Percentiles rank a stretch among this genome's conserved stretches.
These are phyloP conservation scores for Alviniconcha marisindica DNA, from an alignment of 1,140 invertebrate species.

Conservation along the genomic window DNA sequence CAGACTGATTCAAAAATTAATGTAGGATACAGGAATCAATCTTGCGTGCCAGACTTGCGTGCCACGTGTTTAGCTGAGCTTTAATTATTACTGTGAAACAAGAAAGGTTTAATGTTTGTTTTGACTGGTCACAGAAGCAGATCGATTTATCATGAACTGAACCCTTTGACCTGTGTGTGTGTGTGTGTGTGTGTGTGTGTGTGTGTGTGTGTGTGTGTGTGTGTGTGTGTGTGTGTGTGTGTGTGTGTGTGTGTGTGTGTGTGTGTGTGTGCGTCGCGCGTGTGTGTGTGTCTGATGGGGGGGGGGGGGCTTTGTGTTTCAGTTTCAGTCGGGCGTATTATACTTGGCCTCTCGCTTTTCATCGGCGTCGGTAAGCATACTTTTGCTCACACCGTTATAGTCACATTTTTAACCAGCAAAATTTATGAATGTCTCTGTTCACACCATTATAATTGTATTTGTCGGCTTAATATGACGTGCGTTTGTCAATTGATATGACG, in stretches of 20 bases:
- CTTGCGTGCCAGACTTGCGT: neutral
- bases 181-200: neutral
- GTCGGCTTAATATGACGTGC: no score
- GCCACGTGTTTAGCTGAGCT: neutral
- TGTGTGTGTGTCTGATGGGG: neutral
- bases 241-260: slow-evolving; percentile 19
- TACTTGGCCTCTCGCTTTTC: neutral
- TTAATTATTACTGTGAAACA: neutral
- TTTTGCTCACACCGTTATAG: neutral
- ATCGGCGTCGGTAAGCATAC: neutral
- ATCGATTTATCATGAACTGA: neutral
- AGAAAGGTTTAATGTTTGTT: neutral
- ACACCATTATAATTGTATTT: neutral
- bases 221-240: slow-evolving; percentile 24
- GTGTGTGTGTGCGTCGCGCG: slow-evolving; percentile 13
- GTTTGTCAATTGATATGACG: no score
- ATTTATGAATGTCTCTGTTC: neutral
- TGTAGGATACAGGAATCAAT: neutral
- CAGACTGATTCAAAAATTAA: no score
- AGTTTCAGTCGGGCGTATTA: neutral
- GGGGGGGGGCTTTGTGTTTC: neutral
- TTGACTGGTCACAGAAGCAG: neutral
- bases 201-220: slow-evolving; percentile 16
- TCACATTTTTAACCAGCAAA: neutral
- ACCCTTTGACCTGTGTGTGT: neutral